phyloP scores from a whole-genome alignment of 2,113 vertebrate genomes.

The Patagioenas fasciata region DNA sequence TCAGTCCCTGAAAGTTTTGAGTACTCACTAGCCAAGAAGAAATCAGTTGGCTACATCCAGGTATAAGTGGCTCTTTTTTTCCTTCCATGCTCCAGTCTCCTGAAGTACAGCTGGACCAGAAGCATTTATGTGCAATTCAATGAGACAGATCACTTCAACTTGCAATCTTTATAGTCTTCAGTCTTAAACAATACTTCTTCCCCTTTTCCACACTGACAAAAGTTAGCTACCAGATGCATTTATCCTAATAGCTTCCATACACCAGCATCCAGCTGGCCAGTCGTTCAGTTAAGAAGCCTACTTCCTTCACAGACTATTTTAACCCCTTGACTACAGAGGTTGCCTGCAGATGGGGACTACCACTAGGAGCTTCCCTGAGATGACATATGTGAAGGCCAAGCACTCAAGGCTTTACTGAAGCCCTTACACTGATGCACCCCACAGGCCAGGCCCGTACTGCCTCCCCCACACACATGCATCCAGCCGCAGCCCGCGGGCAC shows the following conservation, averaged over 20 bases:
- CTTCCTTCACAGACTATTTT: background rate
- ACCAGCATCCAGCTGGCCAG: background rate
- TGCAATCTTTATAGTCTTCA: background rate
- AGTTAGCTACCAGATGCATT: background rate
- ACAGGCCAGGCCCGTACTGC: background rate
- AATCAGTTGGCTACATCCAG: background rate
- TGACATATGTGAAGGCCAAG: background rate
- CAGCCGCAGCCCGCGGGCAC: background rate
- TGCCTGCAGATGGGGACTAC: background rate
- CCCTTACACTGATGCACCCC: background rate
- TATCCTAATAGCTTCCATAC: background rate
- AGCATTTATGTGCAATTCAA: accelerated
- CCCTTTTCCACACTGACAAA: background rate
- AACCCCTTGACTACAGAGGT: background rate
- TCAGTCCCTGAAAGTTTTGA: background rate
- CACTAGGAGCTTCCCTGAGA: background rate
- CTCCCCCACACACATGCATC: background rate
- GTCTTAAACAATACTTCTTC: background rate
- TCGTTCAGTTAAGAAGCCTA: background rate
- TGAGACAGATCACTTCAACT: background rate
- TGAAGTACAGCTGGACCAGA: background rate
- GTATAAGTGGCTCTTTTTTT: background rate
- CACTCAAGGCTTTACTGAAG: background rate
- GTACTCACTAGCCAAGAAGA: background rate
- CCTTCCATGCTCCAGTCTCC: background rate